A percentile compares a stretch with the other conserved stretches of the same genome.
Conservation (phyloP, 1,140 invertebrate species). For the Lysiphlebus fabarum region DNA sequence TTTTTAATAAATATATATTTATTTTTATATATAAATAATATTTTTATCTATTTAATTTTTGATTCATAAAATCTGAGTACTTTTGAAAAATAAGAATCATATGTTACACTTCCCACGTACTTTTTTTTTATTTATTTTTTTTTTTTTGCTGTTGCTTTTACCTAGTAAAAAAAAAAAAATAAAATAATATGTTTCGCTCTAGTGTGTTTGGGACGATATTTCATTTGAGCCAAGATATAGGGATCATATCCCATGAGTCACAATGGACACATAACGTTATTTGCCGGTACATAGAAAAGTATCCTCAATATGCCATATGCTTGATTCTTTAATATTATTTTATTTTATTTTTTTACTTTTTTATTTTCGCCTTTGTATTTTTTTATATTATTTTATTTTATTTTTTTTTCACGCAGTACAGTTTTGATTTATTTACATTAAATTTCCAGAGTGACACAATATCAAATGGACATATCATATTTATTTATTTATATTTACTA, state of each 20-base stretch:
- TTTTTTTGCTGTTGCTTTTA: background rate
- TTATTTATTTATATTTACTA: too few species aligned
- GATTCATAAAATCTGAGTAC: too few species aligned
- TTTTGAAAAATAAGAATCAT: too few species aligned
- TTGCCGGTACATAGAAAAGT: slow-evolving; percentile 33
- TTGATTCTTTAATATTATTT: background rate
- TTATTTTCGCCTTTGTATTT: background rate
- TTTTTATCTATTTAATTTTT: too few species aligned
- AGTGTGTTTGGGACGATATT: slow-evolving; percentile 41
- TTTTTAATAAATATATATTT: too few species aligned
- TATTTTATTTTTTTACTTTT: background rate
- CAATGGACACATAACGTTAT: slow-evolving; percentile 40
- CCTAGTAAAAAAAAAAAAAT: background rate
- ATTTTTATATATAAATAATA: too few species aligned
- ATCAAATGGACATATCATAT: too few species aligned
- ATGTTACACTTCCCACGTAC: too few species aligned
- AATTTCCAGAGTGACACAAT: too few species aligned
- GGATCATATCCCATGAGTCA: slow-evolving; percentile 30
- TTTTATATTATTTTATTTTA: background rate
- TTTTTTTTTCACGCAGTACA: too few species aligned
- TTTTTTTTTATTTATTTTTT: too few species aligned
- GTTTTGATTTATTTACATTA: too few species aligned
- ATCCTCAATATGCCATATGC: slow-evolving; percentile 8
- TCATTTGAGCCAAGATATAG: slow-evolving; percentile 40
- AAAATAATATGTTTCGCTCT: slow-evolving; percentile 28